These are phyloP conservation scores for Portevinia maculata DNA, from an alignment of 2,888 invertebrate species.

Conservation along the genomic window DNA sequence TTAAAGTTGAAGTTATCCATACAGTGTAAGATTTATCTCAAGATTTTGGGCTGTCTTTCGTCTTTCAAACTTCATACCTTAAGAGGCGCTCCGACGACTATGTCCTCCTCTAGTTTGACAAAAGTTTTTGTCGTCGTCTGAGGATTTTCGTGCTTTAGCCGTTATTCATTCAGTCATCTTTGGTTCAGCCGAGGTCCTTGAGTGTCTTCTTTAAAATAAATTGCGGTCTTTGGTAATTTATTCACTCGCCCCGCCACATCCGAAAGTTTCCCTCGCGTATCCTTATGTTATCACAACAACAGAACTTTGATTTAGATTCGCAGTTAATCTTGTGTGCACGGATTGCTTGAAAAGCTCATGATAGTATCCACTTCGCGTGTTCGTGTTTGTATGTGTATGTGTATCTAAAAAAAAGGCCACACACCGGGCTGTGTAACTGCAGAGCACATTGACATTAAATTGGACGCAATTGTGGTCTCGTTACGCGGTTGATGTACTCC, in stretches of 20 bases:
- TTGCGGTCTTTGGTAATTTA: conserved; percentile 73
- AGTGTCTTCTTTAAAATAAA: conserved; percentile 70
- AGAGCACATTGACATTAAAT: conserved; percentile 72
- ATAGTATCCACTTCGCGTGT: not conserved
- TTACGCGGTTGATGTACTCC: conserved; percentile 73
- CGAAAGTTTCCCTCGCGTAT: conserved; percentile 43
- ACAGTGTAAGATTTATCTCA: conserved; percentile 66
- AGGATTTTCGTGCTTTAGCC: conserved; percentile 62
- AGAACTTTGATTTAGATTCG: conserved; percentile 73
- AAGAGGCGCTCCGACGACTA: conserved; percentile 1
- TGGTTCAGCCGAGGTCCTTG: conserved; percentile 36
- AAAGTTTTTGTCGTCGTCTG: conserved; percentile 48
- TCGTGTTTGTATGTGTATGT: not conserved
- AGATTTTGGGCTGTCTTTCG: conserved; percentile 61
- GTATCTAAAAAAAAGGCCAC: conserved; percentile 19
- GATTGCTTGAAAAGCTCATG: conserved; percentile 69
- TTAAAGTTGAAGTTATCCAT: conserved; percentile 44
- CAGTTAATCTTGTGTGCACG: conserved; percentile 70
- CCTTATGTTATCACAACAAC: conserved; percentile 70
- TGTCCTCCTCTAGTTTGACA: conserved; percentile 45
- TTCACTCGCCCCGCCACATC: conserved; percentile 32
- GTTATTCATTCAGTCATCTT: conserved; percentile 60
- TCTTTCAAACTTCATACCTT: conserved; percentile 24
- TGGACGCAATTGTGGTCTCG: conserved; percentile 74
- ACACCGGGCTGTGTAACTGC: conserved; percentile 18